Evolutionary conservation across 1,140 invertebrate species (phyloP), one percentile per base, ranked within the genome.

Genomic region (Adoxophyes honmai): DNA sequence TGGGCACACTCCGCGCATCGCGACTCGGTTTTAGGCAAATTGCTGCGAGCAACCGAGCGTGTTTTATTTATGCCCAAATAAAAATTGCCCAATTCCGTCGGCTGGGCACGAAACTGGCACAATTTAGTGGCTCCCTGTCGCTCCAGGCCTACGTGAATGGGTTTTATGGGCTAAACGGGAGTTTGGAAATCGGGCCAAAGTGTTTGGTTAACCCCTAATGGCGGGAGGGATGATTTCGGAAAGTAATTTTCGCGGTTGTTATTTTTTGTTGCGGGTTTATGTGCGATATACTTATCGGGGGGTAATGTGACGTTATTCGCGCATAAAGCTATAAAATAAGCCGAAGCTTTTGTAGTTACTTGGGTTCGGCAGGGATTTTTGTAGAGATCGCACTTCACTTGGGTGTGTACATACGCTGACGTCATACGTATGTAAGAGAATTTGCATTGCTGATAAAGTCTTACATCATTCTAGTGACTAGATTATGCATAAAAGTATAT

Each of bases 1-100:
- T 39, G 48, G 53, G 37, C 56, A 37, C 52, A 36, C 44, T 28
- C 37, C 51, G 59, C 14, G 55, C 56, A 54, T 39, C 58, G 62
- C 55, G 55, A 65, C 57, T 61, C 65, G 72, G 78, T 84, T 84
- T 86, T 83, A 86, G 69, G 69, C 68, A 86, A 86, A 86, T 86
- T 84, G 82, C 72, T 55, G 61, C 51, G 55, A 70, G 67, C 59
- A 74, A 65, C 57, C 59, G 52, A n/a, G 53, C 57, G 36, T 73
- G 63, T 68, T 75, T 75, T 73, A 73, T 75, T 70, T 73, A 72
- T 70, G 65, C 37, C 39, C 53, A 58, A 62, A 70, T 73, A 73
- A 75, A 75, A 84, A 82, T 83, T 78, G 75, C 57, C 66, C 72
- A 70, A 77, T 81, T 76, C 64, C 63, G 54, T 55, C 62, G 66